Base-by-base conservation (phyloP, 2,888 invertebrate species). In the Acleris emargana region DNA sequence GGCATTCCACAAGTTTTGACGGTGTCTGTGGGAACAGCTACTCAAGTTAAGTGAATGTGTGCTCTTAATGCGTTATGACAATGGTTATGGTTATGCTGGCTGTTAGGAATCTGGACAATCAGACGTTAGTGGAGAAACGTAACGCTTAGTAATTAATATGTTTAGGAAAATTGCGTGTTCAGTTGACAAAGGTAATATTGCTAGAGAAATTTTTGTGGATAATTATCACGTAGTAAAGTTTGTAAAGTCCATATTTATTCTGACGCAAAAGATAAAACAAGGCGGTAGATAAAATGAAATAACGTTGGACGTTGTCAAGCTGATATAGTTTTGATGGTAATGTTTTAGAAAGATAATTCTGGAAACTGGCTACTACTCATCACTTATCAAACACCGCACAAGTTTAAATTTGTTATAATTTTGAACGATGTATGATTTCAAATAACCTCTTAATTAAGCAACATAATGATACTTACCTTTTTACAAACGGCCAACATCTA, bases 401-500 rank as follows among this genome's bases (percentile, higher is more conserved):
- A 32, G 32, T 9, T 0, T 9, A 32, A 32, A 32, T 9, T 9
- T 0, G 32, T 9, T 9, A 3, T 9, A 9, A 9, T 1, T 28
- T 7, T 28, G 25, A 5, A 5, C 5, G 4, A 4, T 25, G 9
- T 9, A 1, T 28, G 9, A 9, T 2, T 0, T 28, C 9, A 28
- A 9, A 32, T 9, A 0, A 32, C 0, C 9, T 32, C 9, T 32
- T 32, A 32, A 32, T 9, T 32, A 9, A 25, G 25, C 25, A 6
- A 25, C 32, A 9, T 32, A 1, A 32, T 9, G 9, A 11, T 43
- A 51, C 66, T 68, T 85, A 96, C 96, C 94, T 94, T 90, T 94
- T 95, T 64, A 96, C 93, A 77, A 94, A 93, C 59, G 95, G 95
- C 95, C 96, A 96, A 77, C 96, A 95, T 76, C 96, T 94, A 85